Base-by-base conservation (phyloP, 2,888 invertebrate genomes). In the Zootermopsis nevadensis region DNA sequence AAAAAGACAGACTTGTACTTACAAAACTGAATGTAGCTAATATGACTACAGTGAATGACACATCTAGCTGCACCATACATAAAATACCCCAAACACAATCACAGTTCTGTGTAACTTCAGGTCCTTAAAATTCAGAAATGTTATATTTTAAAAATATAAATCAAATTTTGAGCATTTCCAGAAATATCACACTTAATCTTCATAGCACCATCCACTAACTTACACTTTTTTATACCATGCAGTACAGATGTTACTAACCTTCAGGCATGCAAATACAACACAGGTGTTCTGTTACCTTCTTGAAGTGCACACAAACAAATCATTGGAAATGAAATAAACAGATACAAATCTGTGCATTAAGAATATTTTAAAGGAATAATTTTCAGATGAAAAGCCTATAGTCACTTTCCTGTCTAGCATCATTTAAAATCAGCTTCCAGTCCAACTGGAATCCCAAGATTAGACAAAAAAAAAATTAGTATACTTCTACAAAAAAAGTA, bases 121-220 rank as follows among this genome's bases (percentile, higher is more conserved):
- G 30, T 31, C 24, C 33, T 33, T 69, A 33, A 31, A 69, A 33
- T 33, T 69, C 22, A 33, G 69, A 69, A 30, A 69, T 12, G 10
- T 22, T 66, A 4, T 6, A 1, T 30, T 12, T 69, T 12, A 30
- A 69, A 69, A 60, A 27, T 60, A n/a, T 60, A 8, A 60, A 27
- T 60, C n/a, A 60, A 60, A 60, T 69, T 69, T 69, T 69, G 69
- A 69, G 69, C 69, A 69, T 19, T 69, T 69, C 69, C 12, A 31
- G 33, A 69, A 69, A 22, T 30, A 19, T 69, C 69, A 69, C 33
- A 24, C 69, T 69, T 69, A 8, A 69, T 1, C 2, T 30, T 33
- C 31, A 69, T 33, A 69, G 69, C 33, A 69, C 69, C 69, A 69
- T 19, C 69, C 33, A 33, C 6, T 69, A 22, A 33, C 22, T 30